Percentiles rank a stretch among this genome's conserved stretches.
These are phyloP conservation scores for Meloidogyne floridensis DNA, from an alignment of 1,140 invertebrate species.

Conservation along the genomic window DNA sequence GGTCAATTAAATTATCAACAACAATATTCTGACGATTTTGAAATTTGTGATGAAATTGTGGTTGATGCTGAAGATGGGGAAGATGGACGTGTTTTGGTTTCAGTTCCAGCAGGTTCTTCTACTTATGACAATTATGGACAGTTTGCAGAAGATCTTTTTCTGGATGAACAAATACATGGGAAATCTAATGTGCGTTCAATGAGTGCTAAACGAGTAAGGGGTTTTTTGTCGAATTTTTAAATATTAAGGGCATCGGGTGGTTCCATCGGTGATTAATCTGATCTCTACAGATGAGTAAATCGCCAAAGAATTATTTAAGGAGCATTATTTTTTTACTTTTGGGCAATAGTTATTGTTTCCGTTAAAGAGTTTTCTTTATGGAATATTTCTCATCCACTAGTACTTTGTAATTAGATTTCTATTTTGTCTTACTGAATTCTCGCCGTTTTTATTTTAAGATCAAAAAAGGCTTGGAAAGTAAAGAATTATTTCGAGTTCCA, in stretches of 20 bases:
- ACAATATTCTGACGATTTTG: neutral
- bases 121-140: neutral
- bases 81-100: neutral
- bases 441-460: too few species aligned
- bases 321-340: too few species aligned
- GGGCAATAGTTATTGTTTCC: too few species aligned
- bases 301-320: too few species aligned
- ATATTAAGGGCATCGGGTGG: too few species aligned
- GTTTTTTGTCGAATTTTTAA: too few species aligned
- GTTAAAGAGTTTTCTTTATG: too few species aligned
- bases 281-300: too few species aligned
- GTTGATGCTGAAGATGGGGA: neutral
- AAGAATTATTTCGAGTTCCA: neutral
- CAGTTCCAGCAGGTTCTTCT: neutral
- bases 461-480: neutral
- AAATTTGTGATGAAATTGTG: neutral
- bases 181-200: neutral
- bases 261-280: too few species aligned
- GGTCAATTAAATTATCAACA: constrained; percentile 4
- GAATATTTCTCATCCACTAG: too few species aligned
- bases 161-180: neutral
- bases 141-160: neutral
- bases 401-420: too few species aligned
- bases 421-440: too few species aligned
- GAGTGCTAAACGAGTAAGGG: neutral